These are phyloP conservation scores for Diploscapter pachys DNA, from an alignment of 1,140 invertebrate species.

Conservation along the genomic window DNA sequence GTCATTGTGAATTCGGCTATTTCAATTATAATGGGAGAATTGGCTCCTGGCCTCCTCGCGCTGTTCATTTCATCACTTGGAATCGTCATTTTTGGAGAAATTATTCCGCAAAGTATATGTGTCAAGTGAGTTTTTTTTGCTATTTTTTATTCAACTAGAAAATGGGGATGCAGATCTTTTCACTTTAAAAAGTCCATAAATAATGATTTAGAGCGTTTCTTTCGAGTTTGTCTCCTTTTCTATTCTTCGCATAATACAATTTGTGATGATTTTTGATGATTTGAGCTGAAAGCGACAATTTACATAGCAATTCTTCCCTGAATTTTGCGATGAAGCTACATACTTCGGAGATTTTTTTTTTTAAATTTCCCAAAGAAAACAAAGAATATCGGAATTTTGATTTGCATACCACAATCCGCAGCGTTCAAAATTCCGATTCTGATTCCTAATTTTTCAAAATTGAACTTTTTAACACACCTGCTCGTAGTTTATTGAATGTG, in stretches of 20 bases:
- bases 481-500: slow-evolving; percentile 7
- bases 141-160: background rate
- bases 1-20: slow-evolving; percentile 62
- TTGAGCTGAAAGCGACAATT: background rate
- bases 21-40: slow-evolving; percentile 60
- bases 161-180: no score
- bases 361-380: background rate
- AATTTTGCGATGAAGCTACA: no score
- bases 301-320: background rate
- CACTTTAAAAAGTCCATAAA: no score
- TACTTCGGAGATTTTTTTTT: no score
- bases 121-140: slow-evolving; percentile 52
- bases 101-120: slow-evolving; percentile 65
- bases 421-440: background rate
- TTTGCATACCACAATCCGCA: no score
- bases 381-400: background rate
- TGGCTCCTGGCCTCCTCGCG: slow-evolving; percentile 61
- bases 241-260: no score
- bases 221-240: no score
- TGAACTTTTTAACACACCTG: background rate
- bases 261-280: no score
- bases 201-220: no score
- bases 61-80: slow-evolving; percentile 62
- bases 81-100: slow-evolving; percentile 66
- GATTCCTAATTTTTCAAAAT: background rate